Conservation (phyloP, 2,888 invertebrate species). For the Teleiodes luculella region DNA sequence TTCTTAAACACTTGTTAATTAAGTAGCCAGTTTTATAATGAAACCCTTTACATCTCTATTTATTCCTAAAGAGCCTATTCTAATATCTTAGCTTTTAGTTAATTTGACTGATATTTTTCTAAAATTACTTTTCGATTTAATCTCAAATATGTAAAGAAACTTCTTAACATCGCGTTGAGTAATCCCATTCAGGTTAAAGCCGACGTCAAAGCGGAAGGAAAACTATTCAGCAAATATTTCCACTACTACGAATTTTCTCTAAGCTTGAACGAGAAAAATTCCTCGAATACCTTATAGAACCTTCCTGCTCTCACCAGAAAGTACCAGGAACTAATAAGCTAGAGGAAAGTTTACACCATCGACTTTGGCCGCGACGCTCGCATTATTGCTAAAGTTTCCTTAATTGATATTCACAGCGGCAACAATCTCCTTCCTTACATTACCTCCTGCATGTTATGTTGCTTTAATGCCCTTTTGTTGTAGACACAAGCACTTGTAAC, state of each 20-base stretch:
- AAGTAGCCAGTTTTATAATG: neutral
- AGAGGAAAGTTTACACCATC: slow-evolving; percentile 44
- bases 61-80: neutral
- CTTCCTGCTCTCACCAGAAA: slow-evolving; percentile 15
- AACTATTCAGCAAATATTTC: slow-evolving; percentile 4
- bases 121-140: neutral
- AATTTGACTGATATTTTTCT: neutral
- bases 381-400: slow-evolving; percentile 51
- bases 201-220: neutral
- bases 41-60: neutral
- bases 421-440: slow-evolving; percentile 28
- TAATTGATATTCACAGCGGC: slow-evolving; percentile 53
- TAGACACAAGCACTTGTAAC: slow-evolving; percentile 24
- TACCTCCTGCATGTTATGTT: slow-evolving; percentile 33
- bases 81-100: neutral
- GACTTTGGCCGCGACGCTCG: slow-evolving; percentile 30
- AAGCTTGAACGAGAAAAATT: slow-evolving; percentile 8
- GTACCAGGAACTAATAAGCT: slow-evolving; percentile 42
- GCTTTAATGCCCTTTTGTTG: slow-evolving; percentile 42
- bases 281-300: slow-evolving; percentile 8
- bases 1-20: too few relatives aligned
- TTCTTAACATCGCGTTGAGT: neutral
- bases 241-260: slow-evolving; percentile 1
- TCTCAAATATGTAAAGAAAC: neutral
- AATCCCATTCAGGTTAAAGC: neutral